phyloP scores from a whole-genome alignment of 2,113 vertebrate species.

The Alces alces region DNA sequence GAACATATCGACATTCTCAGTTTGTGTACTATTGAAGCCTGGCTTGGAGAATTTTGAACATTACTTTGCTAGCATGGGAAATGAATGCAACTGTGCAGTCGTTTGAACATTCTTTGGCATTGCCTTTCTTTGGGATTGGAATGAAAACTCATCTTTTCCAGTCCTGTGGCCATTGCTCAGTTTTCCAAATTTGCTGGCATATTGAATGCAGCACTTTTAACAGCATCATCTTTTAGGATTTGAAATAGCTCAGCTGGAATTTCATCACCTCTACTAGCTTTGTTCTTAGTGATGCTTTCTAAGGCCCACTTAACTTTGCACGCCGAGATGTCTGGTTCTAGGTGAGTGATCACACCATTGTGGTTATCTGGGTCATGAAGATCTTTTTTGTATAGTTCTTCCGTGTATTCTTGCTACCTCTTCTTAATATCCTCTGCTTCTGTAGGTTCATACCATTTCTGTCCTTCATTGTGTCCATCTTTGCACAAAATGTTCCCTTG shows the following conservation, averaged over 20 bases:
- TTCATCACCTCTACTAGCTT: not conserved
- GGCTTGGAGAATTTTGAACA: not conserved
- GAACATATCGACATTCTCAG: not conserved
- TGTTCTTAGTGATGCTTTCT: not conserved
- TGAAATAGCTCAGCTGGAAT: not conserved
- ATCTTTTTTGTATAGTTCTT: not conserved
- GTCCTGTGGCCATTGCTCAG: not conserved
- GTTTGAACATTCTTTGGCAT: not conserved
- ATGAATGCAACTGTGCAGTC: not conserved
- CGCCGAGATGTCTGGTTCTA: not conserved
- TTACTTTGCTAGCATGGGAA: not conserved
- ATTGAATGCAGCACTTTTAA: not conserved
- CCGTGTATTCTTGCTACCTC: not conserved
- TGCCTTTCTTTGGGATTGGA: not conserved
- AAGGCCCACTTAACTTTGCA: not conserved
- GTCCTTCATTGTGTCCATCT: not conserved
- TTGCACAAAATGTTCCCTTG: not conserved
- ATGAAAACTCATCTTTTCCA: not conserved
- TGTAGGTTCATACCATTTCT: not conserved
- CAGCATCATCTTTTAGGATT: not conserved
- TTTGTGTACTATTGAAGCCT: not conserved
- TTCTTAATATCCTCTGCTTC: not conserved
- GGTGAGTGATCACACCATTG: not conserved
- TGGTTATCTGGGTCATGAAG: not conserved
- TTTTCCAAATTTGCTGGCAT: not conserved